These are phyloP conservation scores for Epizoanthus ramosus DNA, from an alignment of 92 coral and sea anemone species.

Conservation along the genomic window DNA sequence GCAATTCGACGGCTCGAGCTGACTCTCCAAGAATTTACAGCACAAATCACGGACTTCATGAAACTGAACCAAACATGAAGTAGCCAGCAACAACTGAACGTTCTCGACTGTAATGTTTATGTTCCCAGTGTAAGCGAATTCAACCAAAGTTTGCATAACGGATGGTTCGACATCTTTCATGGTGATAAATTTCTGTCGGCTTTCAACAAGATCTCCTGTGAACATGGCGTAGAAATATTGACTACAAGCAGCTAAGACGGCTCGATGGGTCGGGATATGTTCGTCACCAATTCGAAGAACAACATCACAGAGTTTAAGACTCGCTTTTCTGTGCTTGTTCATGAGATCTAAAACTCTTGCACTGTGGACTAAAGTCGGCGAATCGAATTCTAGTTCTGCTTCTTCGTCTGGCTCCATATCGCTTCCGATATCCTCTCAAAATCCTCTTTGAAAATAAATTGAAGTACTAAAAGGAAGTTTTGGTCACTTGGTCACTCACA, in stretches of 20 bases:
- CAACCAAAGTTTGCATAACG: slow-evolving; percentile 86
- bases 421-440: no score
- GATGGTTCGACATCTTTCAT: slow-evolving; percentile 91
- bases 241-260: slow-evolving; percentile 94
- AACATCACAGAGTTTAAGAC: slow-evolving; percentile 95
- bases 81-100: slow-evolving; percentile 86
- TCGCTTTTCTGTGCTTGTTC: slow-evolving; percentile 94
- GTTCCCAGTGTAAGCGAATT: slow-evolving; percentile 92
- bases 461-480: neutral
- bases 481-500: neutral
- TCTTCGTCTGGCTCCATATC: slow-evolving; percentile 29
- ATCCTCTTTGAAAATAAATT: no score
- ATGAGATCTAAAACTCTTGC: slow-evolving; percentile 76
- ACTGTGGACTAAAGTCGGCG: slow-evolving; percentile 70
- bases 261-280: slow-evolving; percentile 87
- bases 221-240: slow-evolving; percentile 99
- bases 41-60: slow-evolving; percentile 94
- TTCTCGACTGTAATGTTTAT: slow-evolving; percentile 89
- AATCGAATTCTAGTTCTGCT: slow-evolving; percentile 37
- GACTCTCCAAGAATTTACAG: slow-evolving; percentile 93
- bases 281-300: slow-evolving; percentile 90
- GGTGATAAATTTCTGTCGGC: slow-evolving; percentile 90
- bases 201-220: slow-evolving; percentile 93
- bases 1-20: slow-evolving; percentile 95
- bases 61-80: slow-evolving; percentile 90